Conservation (phyloP, 2,888 invertebrate species). For the Leptinotarsa peninsularis region DNA sequence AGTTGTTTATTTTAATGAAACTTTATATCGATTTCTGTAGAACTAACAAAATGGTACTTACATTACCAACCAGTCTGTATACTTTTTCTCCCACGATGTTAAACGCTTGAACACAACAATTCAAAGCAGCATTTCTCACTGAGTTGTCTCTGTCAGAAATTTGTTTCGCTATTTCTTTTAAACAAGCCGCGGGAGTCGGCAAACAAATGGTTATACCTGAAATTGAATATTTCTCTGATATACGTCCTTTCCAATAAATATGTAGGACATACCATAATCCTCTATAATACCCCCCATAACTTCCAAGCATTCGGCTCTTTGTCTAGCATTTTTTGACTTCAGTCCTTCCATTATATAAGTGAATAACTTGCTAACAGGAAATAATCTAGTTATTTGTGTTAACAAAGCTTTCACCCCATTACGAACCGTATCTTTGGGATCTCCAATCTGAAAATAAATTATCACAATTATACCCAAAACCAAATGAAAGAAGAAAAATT, state of each 20-base stretch:
- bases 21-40: too few species aligned
- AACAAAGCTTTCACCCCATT: conserved; percentile 89
- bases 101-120: conserved; percentile 91
- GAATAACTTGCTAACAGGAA: conserved; percentile 90
- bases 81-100: conserved; percentile 91
- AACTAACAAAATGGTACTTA: conserved; percentile 61
- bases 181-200: conserved; percentile 81
- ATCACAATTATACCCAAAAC: conserved; percentile 60
- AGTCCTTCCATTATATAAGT: conserved; percentile 93
- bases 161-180: conserved; percentile 92
- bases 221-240: conserved; percentile 27
- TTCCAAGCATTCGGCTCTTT: too few species aligned
- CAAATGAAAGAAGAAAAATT: too few species aligned
- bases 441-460: conserved; percentile 82
- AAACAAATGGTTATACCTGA: conserved; percentile 79
- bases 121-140: conserved; percentile 95
- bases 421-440: conserved; percentile 94
- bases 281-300: too few species aligned
- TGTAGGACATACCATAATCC: conserved; percentile 60
- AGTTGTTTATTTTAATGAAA: too few species aligned
- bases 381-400: conserved; percentile 85
- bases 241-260: not conserved
- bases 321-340: conserved; percentile 94
- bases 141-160: conserved; percentile 96
- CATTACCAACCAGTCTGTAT: conserved; percentile 91